These are phyloP conservation scores for Agonopterix heracliana DNA, from an alignment of 2,888 invertebrate species.

Conservation along the genomic window DNA sequence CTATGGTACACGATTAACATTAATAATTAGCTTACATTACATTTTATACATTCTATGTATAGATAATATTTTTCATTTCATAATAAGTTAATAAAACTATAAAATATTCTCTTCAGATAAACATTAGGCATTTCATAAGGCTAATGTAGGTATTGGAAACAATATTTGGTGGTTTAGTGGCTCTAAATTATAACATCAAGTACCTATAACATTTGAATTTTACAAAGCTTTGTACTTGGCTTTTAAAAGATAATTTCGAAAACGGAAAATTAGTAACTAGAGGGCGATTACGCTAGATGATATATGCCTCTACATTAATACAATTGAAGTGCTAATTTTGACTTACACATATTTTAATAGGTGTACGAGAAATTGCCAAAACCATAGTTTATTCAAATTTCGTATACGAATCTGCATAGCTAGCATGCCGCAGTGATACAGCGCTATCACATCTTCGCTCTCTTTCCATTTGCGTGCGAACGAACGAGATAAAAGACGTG, in stretches of 20 bases:
- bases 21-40: constrained; percentile 64
- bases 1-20: constrained; percentile 73
- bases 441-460: too few relatives aligned
- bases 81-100: constrained; percentile 77
- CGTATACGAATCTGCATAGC: too few relatives aligned
- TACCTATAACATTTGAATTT: constrained; percentile 35
- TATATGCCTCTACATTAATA: too few relatives aligned
- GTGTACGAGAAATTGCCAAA: too few relatives aligned
- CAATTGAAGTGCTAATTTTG: too few relatives aligned
- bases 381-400: too few relatives aligned
- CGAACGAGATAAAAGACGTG: too few relatives aligned
- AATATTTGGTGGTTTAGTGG: constrained; percentile 69
- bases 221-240: constrained; percentile 72
- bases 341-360: too few relatives aligned
- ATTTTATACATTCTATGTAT: constrained; percentile 73
- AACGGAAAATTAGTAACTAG: too few relatives aligned
- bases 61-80: constrained; percentile 70
- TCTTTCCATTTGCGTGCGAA: too few relatives aligned
- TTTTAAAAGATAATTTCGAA: constrained; percentile 20
- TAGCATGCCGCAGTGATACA: too few relatives aligned
- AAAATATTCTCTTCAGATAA: constrained; percentile 72
- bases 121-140: constrained; percentile 71
- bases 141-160: constrained; percentile 71
- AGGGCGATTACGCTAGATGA: too few relatives aligned
- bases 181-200: constrained; percentile 49